Evolutionary conservation across 2,797 vertebrate species (phyloP).

Genomic region (Coccyzus lansbergi): DNA sequence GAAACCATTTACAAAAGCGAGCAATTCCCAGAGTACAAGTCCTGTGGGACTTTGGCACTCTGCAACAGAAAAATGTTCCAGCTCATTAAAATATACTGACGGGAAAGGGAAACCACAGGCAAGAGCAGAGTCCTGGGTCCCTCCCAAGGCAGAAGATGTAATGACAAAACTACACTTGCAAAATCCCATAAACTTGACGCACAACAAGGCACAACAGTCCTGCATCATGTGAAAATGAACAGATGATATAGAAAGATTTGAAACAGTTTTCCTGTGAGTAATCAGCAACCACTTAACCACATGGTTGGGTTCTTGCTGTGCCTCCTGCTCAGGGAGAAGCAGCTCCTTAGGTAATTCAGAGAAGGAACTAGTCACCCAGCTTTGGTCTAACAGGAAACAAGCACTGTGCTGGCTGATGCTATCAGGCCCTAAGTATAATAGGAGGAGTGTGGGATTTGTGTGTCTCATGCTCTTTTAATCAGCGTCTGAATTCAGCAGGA

Average conservation of each 20-base stretch:
- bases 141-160: background rate
- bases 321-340: background rate
- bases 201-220: fast-evolving
- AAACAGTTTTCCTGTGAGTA: background rate
- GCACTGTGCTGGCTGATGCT: background rate
- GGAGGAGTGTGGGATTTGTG: background rate
- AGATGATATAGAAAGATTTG: background rate
- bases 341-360: background rate
- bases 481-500: background rate
- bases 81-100: background rate
- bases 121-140: background rate
- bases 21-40: background rate
- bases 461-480: background rate
- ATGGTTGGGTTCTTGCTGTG: background rate
- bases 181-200: background rate
- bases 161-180: background rate
- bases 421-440: background rate
- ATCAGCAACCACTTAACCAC: background rate
- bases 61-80: background rate
- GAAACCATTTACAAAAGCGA: background rate
- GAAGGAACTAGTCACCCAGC: background rate
- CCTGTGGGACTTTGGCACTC: background rate
- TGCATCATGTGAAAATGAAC: background rate
- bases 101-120: background rate
- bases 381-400: background rate